Percentiles rank a stretch among this genome's conserved stretches.
Conservation (phyloP, 2,113 vertebrate species). For the Phrynosoma blainvillii region DNA sequence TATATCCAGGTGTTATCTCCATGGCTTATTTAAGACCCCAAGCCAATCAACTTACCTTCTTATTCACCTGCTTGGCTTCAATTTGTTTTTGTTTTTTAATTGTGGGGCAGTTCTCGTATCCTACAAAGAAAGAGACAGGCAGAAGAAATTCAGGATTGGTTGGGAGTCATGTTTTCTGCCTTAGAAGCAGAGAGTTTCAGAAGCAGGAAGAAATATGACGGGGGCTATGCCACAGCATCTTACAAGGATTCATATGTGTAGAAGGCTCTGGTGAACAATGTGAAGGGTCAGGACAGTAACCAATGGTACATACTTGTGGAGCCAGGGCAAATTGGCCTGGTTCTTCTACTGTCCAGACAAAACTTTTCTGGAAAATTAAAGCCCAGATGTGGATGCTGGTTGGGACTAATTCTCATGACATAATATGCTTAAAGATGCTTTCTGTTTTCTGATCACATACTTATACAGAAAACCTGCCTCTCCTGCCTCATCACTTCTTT, state of each 20-base stretch:
- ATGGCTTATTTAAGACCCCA: no score
- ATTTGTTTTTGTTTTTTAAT: neutral
- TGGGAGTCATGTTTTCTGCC: neutral
- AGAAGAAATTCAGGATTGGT: neutral
- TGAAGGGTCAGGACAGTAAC: neutral
- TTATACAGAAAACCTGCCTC: neutral
- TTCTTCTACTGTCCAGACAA: neutral
- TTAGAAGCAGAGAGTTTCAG: neutral
- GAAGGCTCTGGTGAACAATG: neutral
- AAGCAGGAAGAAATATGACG: neutral
- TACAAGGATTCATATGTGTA: neutral
- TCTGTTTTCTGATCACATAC: neutral
- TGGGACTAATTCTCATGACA: neutral
- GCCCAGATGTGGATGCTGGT: neutral
- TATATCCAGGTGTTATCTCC: no score
- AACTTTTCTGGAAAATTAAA: neutral
- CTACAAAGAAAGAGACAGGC: neutral
- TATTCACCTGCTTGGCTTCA: neutral
- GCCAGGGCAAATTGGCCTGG: neutral
- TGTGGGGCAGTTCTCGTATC: neutral
- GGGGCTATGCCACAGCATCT: neutral
- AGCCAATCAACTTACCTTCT: no score
- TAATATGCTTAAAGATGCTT: neutral
- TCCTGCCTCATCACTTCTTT: no score
- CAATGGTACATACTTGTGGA: neutral